phyloP scores from a whole-genome alignment of 2,797 vertebrate species.

The Scyliorhinus canicula region DNA sequence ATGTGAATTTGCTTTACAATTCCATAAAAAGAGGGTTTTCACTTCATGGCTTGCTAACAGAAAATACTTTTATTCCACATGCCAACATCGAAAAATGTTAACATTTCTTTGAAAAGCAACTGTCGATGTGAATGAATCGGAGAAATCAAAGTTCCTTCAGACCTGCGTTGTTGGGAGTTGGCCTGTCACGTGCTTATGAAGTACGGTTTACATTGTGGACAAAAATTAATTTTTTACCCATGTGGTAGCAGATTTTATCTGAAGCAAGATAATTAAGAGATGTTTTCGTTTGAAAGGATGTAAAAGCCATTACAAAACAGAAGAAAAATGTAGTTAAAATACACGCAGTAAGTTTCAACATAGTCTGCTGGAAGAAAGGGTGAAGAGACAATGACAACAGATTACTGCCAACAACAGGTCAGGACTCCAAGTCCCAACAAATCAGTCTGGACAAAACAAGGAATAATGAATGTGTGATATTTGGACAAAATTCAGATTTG shows the following conservation, averaged over 20 bases:
- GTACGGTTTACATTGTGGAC: not conserved
- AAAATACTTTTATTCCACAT: constrained; percentile 33
- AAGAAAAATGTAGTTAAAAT: not conserved
- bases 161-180: not conserved
- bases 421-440: not conserved
- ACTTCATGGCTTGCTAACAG: constrained; percentile 18
- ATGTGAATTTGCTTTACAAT: constrained; percentile 38
- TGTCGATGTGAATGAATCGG: constrained; percentile 16
- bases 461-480: not conserved
- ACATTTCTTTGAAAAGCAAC: constrained; percentile 4
- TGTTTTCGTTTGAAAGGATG: constrained; percentile 16
- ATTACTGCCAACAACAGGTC: not conserved
- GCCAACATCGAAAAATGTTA: not conserved
- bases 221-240: not conserved
- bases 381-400: not conserved
- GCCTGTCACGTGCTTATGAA: not conserved
- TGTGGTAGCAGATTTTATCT: not conserved
- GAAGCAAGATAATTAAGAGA: not conserved
- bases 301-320: constrained; percentile 18
- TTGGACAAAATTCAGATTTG: not conserved
- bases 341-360: not conserved
- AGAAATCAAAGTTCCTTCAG: constrained; percentile 2
- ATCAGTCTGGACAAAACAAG: not conserved
- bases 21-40: constrained; percentile 28
- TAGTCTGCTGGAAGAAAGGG: not conserved